Evolutionary conservation across 2,888 invertebrate genomes (phyloP), one percentile per base, ranked within the genome.

Genomic region (Thera obeliscata): DNA sequence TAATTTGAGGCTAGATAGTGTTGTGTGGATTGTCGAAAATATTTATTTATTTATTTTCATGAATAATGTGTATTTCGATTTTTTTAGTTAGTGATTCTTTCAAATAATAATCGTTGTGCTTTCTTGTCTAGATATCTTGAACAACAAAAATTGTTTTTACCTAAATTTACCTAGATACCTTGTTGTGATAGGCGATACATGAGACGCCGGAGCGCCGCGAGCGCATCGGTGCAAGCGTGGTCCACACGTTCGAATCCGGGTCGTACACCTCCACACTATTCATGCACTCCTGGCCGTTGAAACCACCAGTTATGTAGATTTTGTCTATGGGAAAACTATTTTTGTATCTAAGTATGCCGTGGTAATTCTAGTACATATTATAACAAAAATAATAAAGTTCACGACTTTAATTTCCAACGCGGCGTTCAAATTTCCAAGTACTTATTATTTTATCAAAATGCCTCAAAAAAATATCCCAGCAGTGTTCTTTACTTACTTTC

Each of bases 181-280:
- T 95, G 76, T 96, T 96, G 85, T 97, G 97, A 89, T 98, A 98
- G 8, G 98, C 95, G 67, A 98, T 97, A 84, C 98, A 97, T 0
- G 98, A 97, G 22, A 98, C 97, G 1, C 98, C 98, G n/a, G 98
- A 98, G 57, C 98, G 95, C 9, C 97, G 94, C 38, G 96, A 97
- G 79, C 97, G 95, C 98, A 97, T 85, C 74, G 97, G 94, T 66
- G 96, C 95, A 69, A 98, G 95, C 77, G 96, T 91, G 0, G 96
- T 96, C 98, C 98, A 98, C 81, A 97, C 96, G 88, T 98, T 97
- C 5, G 95, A 94, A 67, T 95, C 95, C 0, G 97, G 96, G 78
- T 97, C 96, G 86, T 96, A 98, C 61, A 96, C 94, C 84, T 98
- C 98, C 2, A 96, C 97, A 35, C 97, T 96, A 86, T 96, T 97